phyloP scores from a whole-genome alignment of 2,113 vertebrate species.

The Phylloscopus trochiloides region DNA sequence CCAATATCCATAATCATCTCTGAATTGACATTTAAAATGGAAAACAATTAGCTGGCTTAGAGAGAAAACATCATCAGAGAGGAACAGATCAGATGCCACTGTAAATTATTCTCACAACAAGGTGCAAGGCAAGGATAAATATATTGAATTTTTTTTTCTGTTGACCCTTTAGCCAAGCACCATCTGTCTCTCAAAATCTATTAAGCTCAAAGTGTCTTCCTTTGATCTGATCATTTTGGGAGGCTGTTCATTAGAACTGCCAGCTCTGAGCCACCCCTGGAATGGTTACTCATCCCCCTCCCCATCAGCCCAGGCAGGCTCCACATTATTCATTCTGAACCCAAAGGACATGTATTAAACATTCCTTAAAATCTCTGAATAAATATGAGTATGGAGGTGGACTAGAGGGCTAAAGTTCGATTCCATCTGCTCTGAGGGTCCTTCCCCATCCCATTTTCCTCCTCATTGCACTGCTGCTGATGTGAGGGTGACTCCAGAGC shows the following conservation, averaged over 20 bases:
- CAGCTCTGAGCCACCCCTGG: conserved; percentile 12
- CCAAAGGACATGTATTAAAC: neutral
- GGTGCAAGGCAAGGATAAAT: neutral
- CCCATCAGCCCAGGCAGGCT: neutral
- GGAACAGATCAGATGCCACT: neutral
- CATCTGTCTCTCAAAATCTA: conserved; percentile 16
- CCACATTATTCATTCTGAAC: neutral
- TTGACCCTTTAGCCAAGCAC: neutral
- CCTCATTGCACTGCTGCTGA: neutral
- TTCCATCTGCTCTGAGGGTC: neutral
- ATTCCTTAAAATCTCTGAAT: neutral
- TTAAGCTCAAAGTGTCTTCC: conserved; percentile 2
- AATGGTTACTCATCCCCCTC: neutral
- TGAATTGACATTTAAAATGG: neutral
- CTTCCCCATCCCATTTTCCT: neutral
- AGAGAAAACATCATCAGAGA: neutral
- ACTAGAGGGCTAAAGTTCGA: neutral
- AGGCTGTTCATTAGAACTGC: neutral
- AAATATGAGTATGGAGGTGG: neutral
- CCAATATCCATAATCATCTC: neutral
- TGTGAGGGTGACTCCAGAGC: neutral
- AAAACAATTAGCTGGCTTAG: neutral
- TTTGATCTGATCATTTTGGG: conserved; percentile 2
- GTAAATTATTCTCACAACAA: conserved; percentile 4
- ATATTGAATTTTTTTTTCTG: neutral